Conservation (phyloP, 2,888 invertebrate species). For the Lasioglossum villosulum region DNA sequence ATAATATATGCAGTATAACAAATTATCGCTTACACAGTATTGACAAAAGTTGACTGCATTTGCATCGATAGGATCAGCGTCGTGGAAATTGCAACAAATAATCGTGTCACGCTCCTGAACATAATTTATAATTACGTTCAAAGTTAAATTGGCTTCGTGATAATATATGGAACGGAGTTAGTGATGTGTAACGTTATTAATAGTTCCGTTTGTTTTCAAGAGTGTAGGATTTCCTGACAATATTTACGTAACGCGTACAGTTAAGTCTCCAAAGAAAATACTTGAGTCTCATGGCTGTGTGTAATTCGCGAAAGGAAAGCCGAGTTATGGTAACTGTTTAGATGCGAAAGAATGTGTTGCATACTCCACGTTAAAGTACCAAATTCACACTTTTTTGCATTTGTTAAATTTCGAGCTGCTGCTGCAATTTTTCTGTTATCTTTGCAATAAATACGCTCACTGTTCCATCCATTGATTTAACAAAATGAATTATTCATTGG, state of each 20-base stretch:
- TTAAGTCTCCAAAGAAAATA: not conserved
- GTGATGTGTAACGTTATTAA: not conserved
- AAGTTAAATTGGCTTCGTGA: not conserved
- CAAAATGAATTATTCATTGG: not conserved
- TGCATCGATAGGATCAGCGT: not conserved
- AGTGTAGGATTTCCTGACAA: not conserved
- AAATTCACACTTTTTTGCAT: not conserved
- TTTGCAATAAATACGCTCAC: not conserved
- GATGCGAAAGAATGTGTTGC: too few relatives aligned
- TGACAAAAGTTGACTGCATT: slow-evolving; percentile 13
- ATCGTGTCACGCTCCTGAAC: not conserved
- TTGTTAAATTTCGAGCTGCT: not conserved
- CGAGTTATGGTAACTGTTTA: not conserved
- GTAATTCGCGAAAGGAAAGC: not conserved
- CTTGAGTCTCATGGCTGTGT: not conserved
- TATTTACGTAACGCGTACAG: not conserved
- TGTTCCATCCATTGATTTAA: not conserved
- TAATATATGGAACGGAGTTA: slow-evolving; percentile 2
- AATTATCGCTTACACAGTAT: not conserved
- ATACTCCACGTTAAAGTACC: too few relatives aligned
- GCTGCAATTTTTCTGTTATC: not conserved
- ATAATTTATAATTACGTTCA: slow-evolving; percentile 12
- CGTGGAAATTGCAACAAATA: slow-evolving; percentile 12
- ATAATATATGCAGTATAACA: not conserved
- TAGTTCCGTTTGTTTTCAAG: not conserved